These are phyloP conservation scores for Alces alces DNA, from an alignment of 2,113 vertebrate genomes.

Conservation along the genomic window DNA sequence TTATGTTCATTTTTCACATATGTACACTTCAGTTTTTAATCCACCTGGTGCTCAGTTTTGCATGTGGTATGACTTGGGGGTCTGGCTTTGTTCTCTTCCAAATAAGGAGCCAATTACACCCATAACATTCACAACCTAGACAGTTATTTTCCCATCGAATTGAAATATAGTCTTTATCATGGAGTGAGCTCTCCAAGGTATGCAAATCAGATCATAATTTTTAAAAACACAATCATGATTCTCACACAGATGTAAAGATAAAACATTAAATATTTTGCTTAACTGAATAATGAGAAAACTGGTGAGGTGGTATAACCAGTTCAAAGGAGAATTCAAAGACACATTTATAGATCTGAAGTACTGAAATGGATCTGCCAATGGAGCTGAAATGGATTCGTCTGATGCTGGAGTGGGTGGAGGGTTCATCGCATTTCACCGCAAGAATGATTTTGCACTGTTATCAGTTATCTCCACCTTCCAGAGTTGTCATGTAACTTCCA, in stretches of 20 bases:
- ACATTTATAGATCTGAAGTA: background rate
- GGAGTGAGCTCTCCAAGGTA: background rate
- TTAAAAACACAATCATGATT: background rate
- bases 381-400: no score
- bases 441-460: background rate
- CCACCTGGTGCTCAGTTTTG: background rate
- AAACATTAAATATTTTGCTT: background rate
- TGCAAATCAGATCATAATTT: background rate
- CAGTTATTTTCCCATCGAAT: background rate
- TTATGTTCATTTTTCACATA: background rate
- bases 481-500: background rate
- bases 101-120: background rate
- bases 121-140: no score
- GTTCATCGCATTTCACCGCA: background rate
- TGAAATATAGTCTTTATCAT: background rate
- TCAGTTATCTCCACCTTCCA: background rate
- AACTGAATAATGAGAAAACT: background rate
- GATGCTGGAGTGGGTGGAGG: fast-evolving
- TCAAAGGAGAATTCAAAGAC: background rate
- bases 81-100: background rate
- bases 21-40: background rate
- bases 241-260: background rate
- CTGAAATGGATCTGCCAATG: background rate
- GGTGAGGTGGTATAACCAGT: background rate
- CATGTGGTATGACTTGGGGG: background rate